A percentile compares a stretch with the other conserved stretches of the same genome.
Conservation (phyloP, 2,113 vertebrate species). For the Mus pahari region DNA sequence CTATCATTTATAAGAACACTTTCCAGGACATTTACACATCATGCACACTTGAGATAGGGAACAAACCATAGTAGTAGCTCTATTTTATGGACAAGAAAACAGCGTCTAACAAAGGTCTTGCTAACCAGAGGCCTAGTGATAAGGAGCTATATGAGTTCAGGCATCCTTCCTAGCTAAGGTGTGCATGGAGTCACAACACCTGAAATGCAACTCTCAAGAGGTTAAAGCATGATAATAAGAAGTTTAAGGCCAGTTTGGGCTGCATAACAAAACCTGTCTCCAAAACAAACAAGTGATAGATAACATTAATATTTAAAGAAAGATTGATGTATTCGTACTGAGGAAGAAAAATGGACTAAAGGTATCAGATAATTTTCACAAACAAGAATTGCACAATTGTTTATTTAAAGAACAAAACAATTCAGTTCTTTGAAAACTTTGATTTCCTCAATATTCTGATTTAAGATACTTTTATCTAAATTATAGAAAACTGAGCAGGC, state of each 20-base stretch:
- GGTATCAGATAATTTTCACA: slow-evolving; percentile 37
- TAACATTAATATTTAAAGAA: not conserved
- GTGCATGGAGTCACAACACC: not conserved
- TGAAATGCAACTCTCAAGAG: not conserved
- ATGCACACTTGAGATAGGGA: not conserved
- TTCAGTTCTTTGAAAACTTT: not conserved
- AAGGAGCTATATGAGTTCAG: not conserved
- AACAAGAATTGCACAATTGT: slow-evolving; percentile 14
- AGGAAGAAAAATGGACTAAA: slow-evolving; percentile 14
- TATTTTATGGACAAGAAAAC: not conserved
- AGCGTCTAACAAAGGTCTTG: not conserved
- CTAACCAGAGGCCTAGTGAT: not conserved
- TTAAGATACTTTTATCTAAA: not conserved
- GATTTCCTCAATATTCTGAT: not conserved
- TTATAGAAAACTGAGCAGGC: not conserved
- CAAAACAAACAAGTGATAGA: not conserved
- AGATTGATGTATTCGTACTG: not conserved
- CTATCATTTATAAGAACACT: slow-evolving; percentile 1
- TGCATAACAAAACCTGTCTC: not conserved
- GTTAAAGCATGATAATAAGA: not conserved
- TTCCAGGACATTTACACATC: not conserved
- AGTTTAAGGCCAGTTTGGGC: not conserved
- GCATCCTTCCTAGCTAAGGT: not conserved
- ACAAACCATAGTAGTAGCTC: not conserved
- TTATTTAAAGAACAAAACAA: slow-evolving; percentile 15